These are phyloP conservation scores for Myocastor coypus DNA, from an alignment of 2,113 vertebrate species.

Conservation along the genomic window DNA sequence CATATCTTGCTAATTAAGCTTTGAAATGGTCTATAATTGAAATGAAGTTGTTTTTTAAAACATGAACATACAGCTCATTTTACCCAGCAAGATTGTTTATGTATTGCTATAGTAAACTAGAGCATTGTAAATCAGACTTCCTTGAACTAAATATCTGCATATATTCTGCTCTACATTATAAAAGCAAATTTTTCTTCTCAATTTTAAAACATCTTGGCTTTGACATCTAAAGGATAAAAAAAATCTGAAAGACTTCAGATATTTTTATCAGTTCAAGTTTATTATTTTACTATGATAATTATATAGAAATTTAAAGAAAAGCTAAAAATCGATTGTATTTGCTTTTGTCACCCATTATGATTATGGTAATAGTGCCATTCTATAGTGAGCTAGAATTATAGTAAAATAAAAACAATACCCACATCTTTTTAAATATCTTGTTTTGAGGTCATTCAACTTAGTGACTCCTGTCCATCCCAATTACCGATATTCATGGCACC, in stretches of 20 bases:
- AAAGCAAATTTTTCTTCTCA: background rate
- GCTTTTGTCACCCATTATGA: background rate
- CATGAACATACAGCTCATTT: conserved; percentile 5
- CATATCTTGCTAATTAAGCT: conserved; percentile 5
- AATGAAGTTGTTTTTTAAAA: conserved; percentile 58
- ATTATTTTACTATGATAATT: conserved; percentile 33
- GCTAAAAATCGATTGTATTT: background rate
- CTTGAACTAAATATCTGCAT: background rate
- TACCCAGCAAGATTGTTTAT: background rate
- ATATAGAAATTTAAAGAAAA: conserved; percentile 19
- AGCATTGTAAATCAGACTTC: conserved; percentile 28
- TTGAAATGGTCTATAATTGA: conserved; percentile 49
- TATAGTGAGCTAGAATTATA: background rate
- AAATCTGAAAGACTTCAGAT: background rate
- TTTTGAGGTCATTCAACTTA: background rate
- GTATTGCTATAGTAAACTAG: background rate
- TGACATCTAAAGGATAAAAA: background rate
- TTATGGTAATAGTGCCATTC: background rate
- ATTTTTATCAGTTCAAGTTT: conserved; percentile 6
- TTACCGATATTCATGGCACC: background rate
- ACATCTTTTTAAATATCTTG: background rate
- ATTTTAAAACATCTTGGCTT: background rate
- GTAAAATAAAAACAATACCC: background rate
- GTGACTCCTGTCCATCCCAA: background rate
- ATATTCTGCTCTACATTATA: background rate